phyloP scores from a whole-genome alignment of 2,888 invertebrate species.

The Ceraclea dissimilis region DNA sequence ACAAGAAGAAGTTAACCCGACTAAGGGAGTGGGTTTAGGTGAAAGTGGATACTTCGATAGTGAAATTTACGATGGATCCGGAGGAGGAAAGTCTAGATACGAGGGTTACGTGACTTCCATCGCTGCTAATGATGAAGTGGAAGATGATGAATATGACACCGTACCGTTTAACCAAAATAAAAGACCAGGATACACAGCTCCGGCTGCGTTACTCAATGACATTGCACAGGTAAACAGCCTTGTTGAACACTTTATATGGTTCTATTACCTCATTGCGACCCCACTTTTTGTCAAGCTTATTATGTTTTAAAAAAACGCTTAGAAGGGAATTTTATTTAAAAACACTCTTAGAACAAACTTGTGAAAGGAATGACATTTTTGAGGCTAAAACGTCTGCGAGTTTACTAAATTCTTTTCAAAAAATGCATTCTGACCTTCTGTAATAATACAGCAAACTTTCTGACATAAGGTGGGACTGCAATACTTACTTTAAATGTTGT shows the following conservation, averaged over 20 bases:
- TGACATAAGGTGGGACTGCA: too few relatives aligned
- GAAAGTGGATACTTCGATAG: conserved; percentile 84
- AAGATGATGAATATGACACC: conserved; percentile 86
- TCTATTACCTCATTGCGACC: too few relatives aligned
- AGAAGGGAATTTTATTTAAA: too few relatives aligned
- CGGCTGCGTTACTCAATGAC: conserved; percentile 83
- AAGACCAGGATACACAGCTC: conserved; percentile 75
- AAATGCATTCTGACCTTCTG: too few relatives aligned
- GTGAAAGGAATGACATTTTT: too few relatives aligned
- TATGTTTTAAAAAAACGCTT: too few relatives aligned
- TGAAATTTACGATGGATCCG: conserved; percentile 80
- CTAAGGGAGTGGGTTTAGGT: conserved; percentile 79
- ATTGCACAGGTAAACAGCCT: conserved; percentile 69
- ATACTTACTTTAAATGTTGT: too few relatives aligned
- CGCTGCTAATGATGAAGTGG: conserved; percentile 92
- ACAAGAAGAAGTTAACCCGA: conserved; percentile 53
- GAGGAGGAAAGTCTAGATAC: conserved; percentile 66
- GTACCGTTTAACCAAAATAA: conserved; percentile 62
- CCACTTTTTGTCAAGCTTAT: too few relatives aligned
- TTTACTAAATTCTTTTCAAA: too few relatives aligned
- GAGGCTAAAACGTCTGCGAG: too few relatives aligned
- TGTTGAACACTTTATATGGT: background rate
- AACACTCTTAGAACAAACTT: too few relatives aligned
- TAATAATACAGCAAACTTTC: too few relatives aligned
- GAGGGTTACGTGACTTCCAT: conserved; percentile 96